These are phyloP conservation scores for Heteropelma amictum DNA, from an alignment of 2,888 invertebrate species.

Conservation along the genomic window DNA sequence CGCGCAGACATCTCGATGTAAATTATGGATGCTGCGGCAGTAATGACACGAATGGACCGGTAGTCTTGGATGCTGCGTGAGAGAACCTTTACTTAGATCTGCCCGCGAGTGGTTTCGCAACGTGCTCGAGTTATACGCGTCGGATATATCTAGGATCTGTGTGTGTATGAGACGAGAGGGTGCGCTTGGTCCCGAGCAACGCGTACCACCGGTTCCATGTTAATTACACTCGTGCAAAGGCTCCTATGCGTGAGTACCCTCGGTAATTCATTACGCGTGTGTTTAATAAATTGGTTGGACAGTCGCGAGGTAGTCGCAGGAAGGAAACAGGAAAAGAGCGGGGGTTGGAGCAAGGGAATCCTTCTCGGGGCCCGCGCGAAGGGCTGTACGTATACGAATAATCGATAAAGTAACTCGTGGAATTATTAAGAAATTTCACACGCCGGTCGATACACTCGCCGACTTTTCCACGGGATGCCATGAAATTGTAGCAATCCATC, in stretches of 20 bases:
- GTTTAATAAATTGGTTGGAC: slow-evolving; percentile 50
- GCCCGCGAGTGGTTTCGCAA: slow-evolving; percentile 11
- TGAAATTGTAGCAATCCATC: too few relatives aligned
- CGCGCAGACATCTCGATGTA: background rate
- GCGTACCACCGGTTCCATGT: slow-evolving; percentile 33
- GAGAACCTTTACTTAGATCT: slow-evolving; percentile 52
- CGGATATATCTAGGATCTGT: slow-evolving; percentile 54
- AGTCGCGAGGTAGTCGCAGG: background rate
- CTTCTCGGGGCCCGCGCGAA: slow-evolving; percentile 36
- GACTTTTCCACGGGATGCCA: too few relatives aligned
- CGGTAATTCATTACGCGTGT: slow-evolving; percentile 53
- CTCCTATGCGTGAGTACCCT: slow-evolving; percentile 33
- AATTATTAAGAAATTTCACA: too few relatives aligned
- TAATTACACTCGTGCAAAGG: slow-evolving; percentile 52
- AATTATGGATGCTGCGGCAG: slow-evolving; percentile 21
- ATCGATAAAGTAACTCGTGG: background rate
- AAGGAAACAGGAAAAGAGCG: background rate
- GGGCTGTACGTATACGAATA: background rate
- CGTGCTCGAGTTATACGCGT: slow-evolving; percentile 53
- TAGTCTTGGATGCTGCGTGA: slow-evolving; percentile 53
- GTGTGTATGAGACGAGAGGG: slow-evolving; percentile 38
- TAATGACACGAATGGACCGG: slow-evolving; percentile 39
- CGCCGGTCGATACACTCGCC: too few relatives aligned
- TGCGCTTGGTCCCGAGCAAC: slow-evolving; percentile 21
- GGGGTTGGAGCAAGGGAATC: background rate